Conservation (phyloP, 2,113 vertebrate genomes). For the Nestor notabilis region DNA sequence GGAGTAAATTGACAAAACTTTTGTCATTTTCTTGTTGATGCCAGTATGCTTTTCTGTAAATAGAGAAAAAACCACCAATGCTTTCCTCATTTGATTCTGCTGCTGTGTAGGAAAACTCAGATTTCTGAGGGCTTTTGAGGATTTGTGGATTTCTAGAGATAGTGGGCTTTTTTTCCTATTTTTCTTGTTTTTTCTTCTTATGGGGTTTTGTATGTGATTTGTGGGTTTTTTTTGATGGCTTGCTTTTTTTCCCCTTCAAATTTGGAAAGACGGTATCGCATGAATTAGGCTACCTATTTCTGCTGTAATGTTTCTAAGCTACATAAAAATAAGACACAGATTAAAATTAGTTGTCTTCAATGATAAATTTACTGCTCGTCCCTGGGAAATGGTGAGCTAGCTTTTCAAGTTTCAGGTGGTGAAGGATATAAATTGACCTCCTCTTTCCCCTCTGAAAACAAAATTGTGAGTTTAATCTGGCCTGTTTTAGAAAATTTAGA, state of each 20-base stretch:
- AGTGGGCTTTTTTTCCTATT: background rate
- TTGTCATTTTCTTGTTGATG: background rate
- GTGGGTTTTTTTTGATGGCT: background rate
- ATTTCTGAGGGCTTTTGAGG: background rate
- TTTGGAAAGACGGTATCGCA: background rate
- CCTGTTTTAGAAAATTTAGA: background rate
- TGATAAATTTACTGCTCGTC: background rate
- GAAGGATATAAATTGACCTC: background rate
- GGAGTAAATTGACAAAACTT: background rate
- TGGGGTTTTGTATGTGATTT: background rate
- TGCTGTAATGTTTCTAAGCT: background rate
- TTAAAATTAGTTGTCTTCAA: background rate
- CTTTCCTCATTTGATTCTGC: background rate
- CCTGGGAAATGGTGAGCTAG: background rate
- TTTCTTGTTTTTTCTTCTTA: fast-evolving
- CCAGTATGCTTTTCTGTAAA: background rate
- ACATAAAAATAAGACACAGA: background rate
- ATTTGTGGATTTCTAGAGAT: background rate
- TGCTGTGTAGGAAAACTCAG: background rate
- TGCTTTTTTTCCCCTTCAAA: fast-evolving
- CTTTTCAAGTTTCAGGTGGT: background rate
- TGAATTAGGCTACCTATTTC: background rate
- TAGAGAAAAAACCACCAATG: background rate
- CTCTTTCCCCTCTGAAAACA: fast-evolving
- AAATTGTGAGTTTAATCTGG: background rate